Base-by-base conservation (phyloP, 2,797 vertebrate genomes). In the Cryptoblepharus egeriae region DNA sequence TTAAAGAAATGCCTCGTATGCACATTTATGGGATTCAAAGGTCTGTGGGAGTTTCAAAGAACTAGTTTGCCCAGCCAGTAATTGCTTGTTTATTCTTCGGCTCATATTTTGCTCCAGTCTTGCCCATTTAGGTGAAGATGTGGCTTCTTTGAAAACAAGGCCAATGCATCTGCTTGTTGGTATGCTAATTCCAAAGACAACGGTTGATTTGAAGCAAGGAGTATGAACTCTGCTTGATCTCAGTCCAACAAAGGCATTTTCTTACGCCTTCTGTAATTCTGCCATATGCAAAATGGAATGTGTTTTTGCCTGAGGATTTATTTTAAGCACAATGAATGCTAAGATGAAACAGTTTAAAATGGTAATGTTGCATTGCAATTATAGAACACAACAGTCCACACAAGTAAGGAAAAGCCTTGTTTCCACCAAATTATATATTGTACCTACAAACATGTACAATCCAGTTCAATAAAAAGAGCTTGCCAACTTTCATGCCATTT, bases 341-440 rank as follows among this genome's bases (percentile, higher is more conserved):
- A 65, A 57, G 52, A 72, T 1, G 15, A 85, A 80, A 22, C 28
- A 68, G 3, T 70, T 74, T 65, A 65, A 80, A 86, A 73, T 63
- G 26, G 69, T 16, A 32, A 30, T n/a, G 55, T 42, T 28, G 22
- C 24, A 4, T 0, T 81, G 37, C 58, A 67, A 74, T 69, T 77
- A 55, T 15, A 77, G 45, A 9, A 49, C 45, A 88, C 57, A 65
- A 11, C 13, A 84, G 83, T 55, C 4, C 0, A 67, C 9, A 81
- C 83, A 69, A 1, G 18, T 55, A 61, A 0, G 81, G 35, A 64
- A 77, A 45, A 22, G 20, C 6, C 11, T 77, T 78, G 30, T 67
- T 30, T 5, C 76, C 0, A 55, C 82, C 30, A 76, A 77, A 32
- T 4, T 52, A 71, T 3, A 75, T 77, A 49, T 12, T 49, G 45